Evolutionary conservation across 2,113 vertebrate species (phyloP).

Genomic region (Plecotus auritus): DNA sequence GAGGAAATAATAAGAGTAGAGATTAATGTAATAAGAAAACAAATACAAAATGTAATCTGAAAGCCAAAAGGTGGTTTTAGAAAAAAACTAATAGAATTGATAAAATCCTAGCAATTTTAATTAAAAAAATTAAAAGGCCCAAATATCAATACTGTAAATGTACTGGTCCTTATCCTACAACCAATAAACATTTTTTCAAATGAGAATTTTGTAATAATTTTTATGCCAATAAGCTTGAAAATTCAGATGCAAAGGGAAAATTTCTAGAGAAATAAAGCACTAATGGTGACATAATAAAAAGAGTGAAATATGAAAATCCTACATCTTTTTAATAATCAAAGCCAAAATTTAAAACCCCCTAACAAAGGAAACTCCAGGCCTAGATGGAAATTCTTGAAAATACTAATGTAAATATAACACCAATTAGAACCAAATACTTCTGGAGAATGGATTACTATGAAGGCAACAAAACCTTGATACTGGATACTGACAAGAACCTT

Average conservation of each 20-base stretch:
- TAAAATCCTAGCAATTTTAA: not conserved
- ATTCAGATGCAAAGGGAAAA: not conserved
- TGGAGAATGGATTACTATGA: not conserved
- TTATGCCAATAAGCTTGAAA: not conserved
- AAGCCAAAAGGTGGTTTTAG: not conserved
- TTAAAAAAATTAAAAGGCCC: not conserved
- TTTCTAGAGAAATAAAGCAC: not conserved
- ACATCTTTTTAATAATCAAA: not conserved
- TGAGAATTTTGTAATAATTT: not conserved
- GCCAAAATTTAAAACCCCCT: not conserved
- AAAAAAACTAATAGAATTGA: not conserved
- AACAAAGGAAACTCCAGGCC: not conserved
- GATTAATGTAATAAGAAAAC: not conserved
- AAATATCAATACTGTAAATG: not conserved
- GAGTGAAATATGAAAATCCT: not conserved
- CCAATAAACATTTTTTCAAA: not conserved
- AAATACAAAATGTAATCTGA: not conserved
- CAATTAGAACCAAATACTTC: not conserved
- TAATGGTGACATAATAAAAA: not conserved
- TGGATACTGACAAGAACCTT: not conserved
- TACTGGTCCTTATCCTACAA: not conserved
- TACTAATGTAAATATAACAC: not conserved
- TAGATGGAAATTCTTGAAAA: not conserved
- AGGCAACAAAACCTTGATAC: not conserved
- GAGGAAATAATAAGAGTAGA: no score